These are phyloP conservation scores for Eudorcas thomsonii DNA, from an alignment of 2,113 vertebrate species.

Conservation along the genomic window DNA sequence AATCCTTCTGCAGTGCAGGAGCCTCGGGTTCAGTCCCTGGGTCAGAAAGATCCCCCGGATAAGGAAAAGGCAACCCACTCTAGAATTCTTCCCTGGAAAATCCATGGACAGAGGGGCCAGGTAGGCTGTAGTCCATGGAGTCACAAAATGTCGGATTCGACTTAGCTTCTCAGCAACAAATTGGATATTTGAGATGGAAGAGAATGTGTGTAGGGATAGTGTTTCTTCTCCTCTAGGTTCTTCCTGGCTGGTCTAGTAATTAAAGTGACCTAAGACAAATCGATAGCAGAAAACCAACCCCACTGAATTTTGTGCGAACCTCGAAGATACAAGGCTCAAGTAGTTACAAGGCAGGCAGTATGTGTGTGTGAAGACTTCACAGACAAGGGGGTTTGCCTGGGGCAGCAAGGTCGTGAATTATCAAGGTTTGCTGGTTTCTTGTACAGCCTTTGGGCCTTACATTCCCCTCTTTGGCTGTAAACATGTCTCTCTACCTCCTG, in stretches of 20 bases:
- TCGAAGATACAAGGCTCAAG: background rate
- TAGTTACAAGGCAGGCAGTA: background rate
- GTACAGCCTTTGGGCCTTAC: no score
- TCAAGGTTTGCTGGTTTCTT: no score
- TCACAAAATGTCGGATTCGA: accelerated
- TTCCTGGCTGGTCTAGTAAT: background rate
- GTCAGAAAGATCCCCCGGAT: background rate
- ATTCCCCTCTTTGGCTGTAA: no score
- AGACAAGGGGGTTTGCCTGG: background rate
- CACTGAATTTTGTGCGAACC: background rate
- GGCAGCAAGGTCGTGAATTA: background rate
- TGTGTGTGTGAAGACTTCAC: background rate
- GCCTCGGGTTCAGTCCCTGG: no score
- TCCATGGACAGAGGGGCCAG: background rate
- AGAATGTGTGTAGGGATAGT: background rate
- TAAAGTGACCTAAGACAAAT: background rate
- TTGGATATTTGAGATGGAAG: background rate
- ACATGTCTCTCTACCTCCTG: no score
- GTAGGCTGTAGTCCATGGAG: no score
- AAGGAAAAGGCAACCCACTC: background rate
- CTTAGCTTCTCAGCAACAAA: background rate
- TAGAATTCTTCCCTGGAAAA: background rate
- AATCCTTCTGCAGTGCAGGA: no score
- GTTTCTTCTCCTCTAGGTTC: accelerated
- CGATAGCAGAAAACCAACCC: background rate